Percentiles rank a stretch among this genome's conserved stretches.
phyloP scores from a whole-genome alignment of 30 jellyfish, hydroid and myxozoan genomes.

The Euphysa ruthae region DNA sequence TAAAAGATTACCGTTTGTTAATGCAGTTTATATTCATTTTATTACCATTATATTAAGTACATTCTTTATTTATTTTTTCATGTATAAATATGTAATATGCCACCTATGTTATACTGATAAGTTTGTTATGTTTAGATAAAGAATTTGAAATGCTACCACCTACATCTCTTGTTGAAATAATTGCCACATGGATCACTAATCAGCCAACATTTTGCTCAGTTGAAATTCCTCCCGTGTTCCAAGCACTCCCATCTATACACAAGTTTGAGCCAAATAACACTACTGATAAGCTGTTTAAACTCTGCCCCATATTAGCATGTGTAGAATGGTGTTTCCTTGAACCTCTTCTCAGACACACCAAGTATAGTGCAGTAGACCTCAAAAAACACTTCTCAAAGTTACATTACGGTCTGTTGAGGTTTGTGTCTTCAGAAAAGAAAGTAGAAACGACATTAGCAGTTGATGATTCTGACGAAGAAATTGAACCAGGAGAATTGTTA shows the following conservation, averaged over 20 bases:
- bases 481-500: slow-evolving; percentile 86
- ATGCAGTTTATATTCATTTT: too few relatives aligned
- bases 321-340: slow-evolving; percentile 59
- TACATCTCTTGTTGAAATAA: not conserved
- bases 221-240: slow-evolving; percentile 40
- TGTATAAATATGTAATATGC: too few relatives aligned
- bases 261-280: slow-evolving; percentile 10
- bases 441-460: slow-evolving; percentile 26
- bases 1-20: too few relatives aligned
- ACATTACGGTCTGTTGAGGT: slow-evolving; percentile 52
- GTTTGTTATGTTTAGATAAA: too few relatives aligned
- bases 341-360: slow-evolving; percentile 46
- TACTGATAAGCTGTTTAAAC: slow-evolving; percentile 4
- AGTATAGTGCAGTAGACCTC: slow-evolving; percentile 16
- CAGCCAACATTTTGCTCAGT: slow-evolving; percentile 28
- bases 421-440: slow-evolving; percentile 15
- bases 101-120: too few relatives aligned
- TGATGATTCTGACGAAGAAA: slow-evolving; percentile 52
- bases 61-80: too few relatives aligned
- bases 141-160: slow-evolving; percentile 1
- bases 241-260: slow-evolving; percentile 48
- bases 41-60: too few relatives aligned
- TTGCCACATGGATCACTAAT: slow-evolving; percentile 33
- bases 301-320: slow-evolving; percentile 29
- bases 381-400: slow-evolving; percentile 38